Base-by-base conservation (phyloP, 2,888 invertebrate genomes). In the Perizoma affinitatum region DNA sequence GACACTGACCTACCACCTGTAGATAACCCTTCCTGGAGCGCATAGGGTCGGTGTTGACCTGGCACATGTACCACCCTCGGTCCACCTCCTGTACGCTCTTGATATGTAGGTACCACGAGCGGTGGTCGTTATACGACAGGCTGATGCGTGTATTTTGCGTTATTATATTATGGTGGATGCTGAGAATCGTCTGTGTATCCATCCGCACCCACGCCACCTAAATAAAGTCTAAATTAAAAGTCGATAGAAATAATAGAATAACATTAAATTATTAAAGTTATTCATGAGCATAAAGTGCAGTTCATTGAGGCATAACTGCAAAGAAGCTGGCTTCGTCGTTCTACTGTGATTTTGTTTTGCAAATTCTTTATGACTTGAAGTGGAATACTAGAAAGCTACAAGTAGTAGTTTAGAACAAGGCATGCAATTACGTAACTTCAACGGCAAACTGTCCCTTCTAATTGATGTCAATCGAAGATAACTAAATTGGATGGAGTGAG, bases 131-230 rank as follows among this genome's bases (percentile, higher is more conserved):
- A 92, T 96, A 96, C 52, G 97, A 96, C 66, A 97, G 91, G 61
- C 96, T 96, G 75, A 98, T 97, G 68, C 98, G 94, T 33, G 96
- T 95, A 87, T 98, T 98, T 85, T 97, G 97, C 35, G 97, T 97
- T 82, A 98, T 97, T 69, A 98, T 96, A 83, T 96, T 96, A 84
- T 97, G 97, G 83, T 98, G 97, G 78, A 98, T 98, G 63, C 97
- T 97, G 59, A 98, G 93, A 76, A 98, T 97, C 4, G 98, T 98
- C 87, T 98, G 98, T 0, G 97, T 97, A 80, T 98, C 98, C 76
- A 98, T 97, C 41, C 97, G 94, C 11, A 98, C 97, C 98, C 98
- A 98, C 68, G 98, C 97, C 67, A 98, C 97, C 97, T 97, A 8
- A 22, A 68, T 10, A 42, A 42, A n/a, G 42, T 40, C 7, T 9